A percentile compares a stretch with the other conserved stretches of the same genome.
These are phyloP conservation scores for Temnothorax ravouxi DNA, from an alignment of 2,888 invertebrate genomes.

Conservation along the genomic window DNA sequence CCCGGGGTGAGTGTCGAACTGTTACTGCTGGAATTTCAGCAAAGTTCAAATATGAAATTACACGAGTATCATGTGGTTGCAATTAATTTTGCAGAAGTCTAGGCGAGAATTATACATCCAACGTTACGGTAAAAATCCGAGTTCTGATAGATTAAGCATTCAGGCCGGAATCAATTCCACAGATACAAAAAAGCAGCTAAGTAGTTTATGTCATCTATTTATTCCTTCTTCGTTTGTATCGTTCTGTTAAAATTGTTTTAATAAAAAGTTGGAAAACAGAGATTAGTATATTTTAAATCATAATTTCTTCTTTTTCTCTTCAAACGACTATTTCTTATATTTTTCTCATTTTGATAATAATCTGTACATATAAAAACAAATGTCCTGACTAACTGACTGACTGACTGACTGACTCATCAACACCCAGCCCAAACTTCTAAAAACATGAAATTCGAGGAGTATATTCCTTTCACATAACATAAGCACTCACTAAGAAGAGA, in stretches of 20 bases:
- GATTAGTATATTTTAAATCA: not conserved
- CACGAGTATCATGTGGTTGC: not conserved
- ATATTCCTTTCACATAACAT: too few relatives aligned
- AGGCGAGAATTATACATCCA: not conserved
- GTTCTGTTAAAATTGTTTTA: not conserved
- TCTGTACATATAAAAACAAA: too few relatives aligned
- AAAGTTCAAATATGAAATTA: constrained; percentile 28
- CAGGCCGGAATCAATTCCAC: not conserved
- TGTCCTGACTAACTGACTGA: too few relatives aligned
- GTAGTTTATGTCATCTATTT: not conserved
- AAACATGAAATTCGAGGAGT: too few relatives aligned
- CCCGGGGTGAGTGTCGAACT: constrained; percentile 19
- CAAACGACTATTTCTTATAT: not conserved
- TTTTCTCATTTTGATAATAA: not conserved
- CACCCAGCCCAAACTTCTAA: too few relatives aligned
- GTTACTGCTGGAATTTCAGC: constrained; percentile 30
- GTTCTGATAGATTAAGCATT: not conserved
- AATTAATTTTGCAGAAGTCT: constrained; percentile 6
- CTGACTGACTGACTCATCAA: too few relatives aligned
- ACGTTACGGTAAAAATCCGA: not conserved
- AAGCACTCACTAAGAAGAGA: too few relatives aligned
- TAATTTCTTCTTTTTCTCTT: not conserved
- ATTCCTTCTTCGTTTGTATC: too few relatives aligned
- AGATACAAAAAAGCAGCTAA: not conserved
- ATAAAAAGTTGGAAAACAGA: not conserved